Evolutionary conservation across 2,797 vertebrate species (phyloP), one percentile per base, ranked within the genome.

Genomic region (Zalophus californianus): DNA sequence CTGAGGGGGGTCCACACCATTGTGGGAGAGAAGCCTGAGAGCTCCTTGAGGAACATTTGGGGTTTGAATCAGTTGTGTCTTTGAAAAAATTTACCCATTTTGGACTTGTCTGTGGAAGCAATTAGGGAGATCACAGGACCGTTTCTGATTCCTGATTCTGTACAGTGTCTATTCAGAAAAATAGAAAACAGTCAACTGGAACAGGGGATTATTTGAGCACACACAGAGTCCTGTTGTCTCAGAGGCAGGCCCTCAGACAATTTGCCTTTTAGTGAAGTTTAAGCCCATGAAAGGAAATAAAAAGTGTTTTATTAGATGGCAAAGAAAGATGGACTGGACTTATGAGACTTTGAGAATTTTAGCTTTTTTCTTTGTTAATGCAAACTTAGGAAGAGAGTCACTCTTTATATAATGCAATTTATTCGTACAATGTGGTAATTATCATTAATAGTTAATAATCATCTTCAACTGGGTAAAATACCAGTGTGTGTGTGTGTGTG

Each of bases 221-320:
- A 99, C 98, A 99, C 98, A 98, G 98, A 98, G 92, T 94, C 78
- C 98, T 98, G 98, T 98, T 99, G 98, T 98, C 98, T 96, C 66
- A 66, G 95, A 58, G 70, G 95, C 97, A 93, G 97, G 95, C 97
- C 87, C 91, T 97, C 89, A 96, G 98, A 94, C 97, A 93, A 97
- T 98, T 98, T 98, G 97, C 98, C 98, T 98, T 98, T 97, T 98
- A 98, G 97, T 98, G 70, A 94, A 98, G 96, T 98, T 98, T 94
- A 97, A 98, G 97, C 98, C 98, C 96, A 94, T 98, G 98, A 98
- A 96, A 94, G 88, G 95, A 97, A 97, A 98, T 98, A 98, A 98
- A 96, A 97, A 98, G 97, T 97, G 96, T 95, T 96, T 96, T 98
- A 98, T 97, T 83, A 96, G 96, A 92, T 94, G 96, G 98, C 93